phyloP scores from a whole-genome alignment of 1,140 invertebrate genomes.

The Scylla paramamosain region DNA sequence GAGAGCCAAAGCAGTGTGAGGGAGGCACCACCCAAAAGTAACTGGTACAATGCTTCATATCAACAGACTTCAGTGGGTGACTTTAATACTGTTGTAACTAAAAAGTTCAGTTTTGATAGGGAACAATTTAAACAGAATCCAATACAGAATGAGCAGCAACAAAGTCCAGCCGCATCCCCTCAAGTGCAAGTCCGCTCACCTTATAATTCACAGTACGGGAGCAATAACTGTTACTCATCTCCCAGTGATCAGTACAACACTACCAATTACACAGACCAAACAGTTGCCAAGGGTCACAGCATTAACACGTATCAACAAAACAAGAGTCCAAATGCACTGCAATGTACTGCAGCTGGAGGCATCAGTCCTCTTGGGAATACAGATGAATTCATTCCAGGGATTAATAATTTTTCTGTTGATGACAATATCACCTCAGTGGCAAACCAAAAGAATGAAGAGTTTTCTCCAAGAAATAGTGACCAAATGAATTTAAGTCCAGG shows the following conservation, averaged over 20 bases:
- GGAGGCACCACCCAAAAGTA: background rate
- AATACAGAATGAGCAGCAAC: background rate
- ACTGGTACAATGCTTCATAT: background rate
- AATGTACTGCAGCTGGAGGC: no score
- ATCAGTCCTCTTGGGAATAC: background rate
- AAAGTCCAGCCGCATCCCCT: background rate
- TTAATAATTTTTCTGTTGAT: background rate
- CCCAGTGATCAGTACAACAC: background rate
- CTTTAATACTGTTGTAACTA: background rate
- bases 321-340: background rate
- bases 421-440: background rate
- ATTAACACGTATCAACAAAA: background rate
- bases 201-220: background rate
- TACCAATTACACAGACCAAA: background rate
- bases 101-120: background rate
- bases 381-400: background rate
- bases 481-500: background rate
- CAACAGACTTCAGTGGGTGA: background rate
- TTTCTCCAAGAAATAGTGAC: background rate
- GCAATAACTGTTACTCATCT: background rate
- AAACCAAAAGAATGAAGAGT: slow-evolving; percentile 2
- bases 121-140: background rate
- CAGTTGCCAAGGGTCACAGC: background rate
- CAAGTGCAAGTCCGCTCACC: background rate
- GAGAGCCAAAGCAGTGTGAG: background rate